Conservation (phyloP, 2,888 invertebrate genomes). For the Amblyjoppa proteus region DNA sequence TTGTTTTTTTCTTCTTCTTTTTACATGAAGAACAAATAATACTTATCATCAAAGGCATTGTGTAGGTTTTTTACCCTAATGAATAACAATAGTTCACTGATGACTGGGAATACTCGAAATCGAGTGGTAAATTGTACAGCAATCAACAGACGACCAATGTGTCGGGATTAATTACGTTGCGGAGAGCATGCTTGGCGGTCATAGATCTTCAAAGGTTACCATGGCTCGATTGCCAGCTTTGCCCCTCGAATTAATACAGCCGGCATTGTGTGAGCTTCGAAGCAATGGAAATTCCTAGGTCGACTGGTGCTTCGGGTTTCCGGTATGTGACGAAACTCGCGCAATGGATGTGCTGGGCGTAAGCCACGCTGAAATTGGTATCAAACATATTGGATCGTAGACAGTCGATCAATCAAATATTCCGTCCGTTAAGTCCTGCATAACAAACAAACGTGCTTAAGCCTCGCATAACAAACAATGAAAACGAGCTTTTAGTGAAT, state of each 20-base stretch:
- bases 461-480: too few species aligned
- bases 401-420: neutral
- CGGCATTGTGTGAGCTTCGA: slow-evolving; percentile 3
- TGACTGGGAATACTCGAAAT: neutral
- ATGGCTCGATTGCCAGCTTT: neutral
- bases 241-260: slow-evolving; percentile 15
- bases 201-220: slow-evolving; percentile 21
- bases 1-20: too few species aligned
- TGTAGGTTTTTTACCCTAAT: neutral
- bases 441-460: too few species aligned
- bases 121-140: neutral
- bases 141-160: slow-evolving; percentile 25
- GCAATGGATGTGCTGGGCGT: neutral
- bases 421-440: neutral
- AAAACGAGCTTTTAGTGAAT: too few species aligned
- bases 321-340: neutral
- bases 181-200: neutral
- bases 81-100: neutral
- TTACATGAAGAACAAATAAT: neutral
- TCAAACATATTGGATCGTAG: neutral
- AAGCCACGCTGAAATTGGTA: neutral
- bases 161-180: slow-evolving; percentile 17
- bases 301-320: neutral
- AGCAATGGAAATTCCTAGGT: slow-evolving; percentile 42
- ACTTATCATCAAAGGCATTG: neutral